These are phyloP conservation scores for Eulimnadia texana DNA, from an alignment of 1,140 invertebrate genomes.

Conservation along the genomic window DNA sequence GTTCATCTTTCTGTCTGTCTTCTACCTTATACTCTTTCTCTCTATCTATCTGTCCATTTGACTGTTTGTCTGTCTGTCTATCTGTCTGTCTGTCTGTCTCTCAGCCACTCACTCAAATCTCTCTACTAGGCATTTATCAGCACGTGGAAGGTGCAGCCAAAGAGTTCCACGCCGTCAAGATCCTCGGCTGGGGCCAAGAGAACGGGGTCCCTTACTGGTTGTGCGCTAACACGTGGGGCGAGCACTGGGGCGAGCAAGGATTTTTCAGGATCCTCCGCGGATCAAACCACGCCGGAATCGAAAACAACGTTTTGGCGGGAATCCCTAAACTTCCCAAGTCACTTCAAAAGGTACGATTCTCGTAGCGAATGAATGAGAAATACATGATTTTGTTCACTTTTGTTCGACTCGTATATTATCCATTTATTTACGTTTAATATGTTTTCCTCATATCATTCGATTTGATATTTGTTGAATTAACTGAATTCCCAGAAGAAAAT, in stretches of 20 bases:
- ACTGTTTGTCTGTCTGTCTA: too few species aligned
- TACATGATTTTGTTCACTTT: too few species aligned
- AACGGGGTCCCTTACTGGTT: conserved; percentile 39
- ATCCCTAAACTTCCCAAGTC: conserved; percentile 32
- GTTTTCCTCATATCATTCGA: too few species aligned
- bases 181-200: conserved; percentile 42
- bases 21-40: too few species aligned
- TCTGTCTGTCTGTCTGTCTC: not conserved
- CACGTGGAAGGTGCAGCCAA: conserved; percentile 32
- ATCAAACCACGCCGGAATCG: conserved; percentile 42
- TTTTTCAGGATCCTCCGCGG: conserved; percentile 43
- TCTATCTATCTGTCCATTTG: too few species aligned
- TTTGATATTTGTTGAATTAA: too few species aligned
- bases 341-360: too few species aligned
- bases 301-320: conserved; percentile 35
- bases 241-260: conserved; percentile 38
- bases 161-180: conserved; percentile 42
- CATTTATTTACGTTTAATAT: not conserved
- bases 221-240: conserved; percentile 43
- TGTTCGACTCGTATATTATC: too few species aligned
- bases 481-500: too few species aligned
- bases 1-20: too few species aligned
- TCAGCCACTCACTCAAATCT: not conserved
- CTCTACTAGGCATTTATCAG: conserved; percentile 34
- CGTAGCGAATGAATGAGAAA: not conserved